Percentiles rank a stretch among this genome's conserved stretches.
phyloP scores from a whole-genome alignment of 2,888 invertebrate genomes.

The Volucella inflata region DNA sequence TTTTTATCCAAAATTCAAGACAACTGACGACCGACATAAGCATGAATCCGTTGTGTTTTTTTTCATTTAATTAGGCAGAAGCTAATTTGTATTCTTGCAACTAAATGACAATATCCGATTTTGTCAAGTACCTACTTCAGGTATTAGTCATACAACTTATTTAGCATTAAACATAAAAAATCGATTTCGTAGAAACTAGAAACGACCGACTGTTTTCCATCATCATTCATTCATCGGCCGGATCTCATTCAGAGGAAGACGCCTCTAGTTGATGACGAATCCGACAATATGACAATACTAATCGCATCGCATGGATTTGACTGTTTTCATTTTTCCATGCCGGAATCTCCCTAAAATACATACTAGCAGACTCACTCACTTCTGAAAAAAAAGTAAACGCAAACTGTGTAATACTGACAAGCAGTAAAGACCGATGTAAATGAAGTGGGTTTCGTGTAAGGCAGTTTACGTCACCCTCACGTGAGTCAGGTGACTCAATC shows the following conservation, averaged over 20 bases:
- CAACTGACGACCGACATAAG: background rate
- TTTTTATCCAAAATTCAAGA: conserved; percentile 8
- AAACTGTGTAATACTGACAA: no score
- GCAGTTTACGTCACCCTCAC: background rate
- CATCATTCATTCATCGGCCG: no score
- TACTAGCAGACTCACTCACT: no score
- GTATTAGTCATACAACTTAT: conserved; percentile 10
- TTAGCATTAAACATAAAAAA: background rate
- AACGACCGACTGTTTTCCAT: no score
- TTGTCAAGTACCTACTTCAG: background rate
- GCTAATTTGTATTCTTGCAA: conserved; percentile 11
- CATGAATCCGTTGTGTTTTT: background rate
- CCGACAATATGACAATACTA: no score
- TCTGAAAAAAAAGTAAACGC: background rate
- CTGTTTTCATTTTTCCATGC: no score
- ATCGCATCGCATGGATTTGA: no score
- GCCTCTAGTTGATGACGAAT: no score
- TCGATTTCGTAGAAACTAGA: no score
- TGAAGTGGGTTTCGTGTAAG: background rate
- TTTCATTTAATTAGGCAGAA: conserved; percentile 1
- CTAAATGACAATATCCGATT: conserved; percentile 2
- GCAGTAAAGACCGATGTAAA: background rate
- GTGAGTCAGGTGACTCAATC: conserved; percentile 1
- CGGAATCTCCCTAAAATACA: no score
- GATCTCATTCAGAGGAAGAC: no score